phyloP scores from a whole-genome alignment of 2,888 invertebrate species.

The Protodeltote pygarga region DNA sequence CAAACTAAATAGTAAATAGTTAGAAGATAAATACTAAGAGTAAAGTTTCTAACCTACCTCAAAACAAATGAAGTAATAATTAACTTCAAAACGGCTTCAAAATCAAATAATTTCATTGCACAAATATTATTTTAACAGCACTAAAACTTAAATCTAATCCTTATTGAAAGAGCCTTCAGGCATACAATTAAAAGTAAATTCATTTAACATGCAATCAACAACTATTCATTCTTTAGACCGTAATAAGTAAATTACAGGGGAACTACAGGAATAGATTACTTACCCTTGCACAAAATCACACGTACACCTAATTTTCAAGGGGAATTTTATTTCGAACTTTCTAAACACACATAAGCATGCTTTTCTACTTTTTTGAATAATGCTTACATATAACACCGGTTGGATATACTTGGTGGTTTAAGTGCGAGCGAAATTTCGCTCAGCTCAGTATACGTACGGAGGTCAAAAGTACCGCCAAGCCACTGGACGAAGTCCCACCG shows the following conservation, averaged over 20 bases:
- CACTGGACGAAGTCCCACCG: slow-evolving; percentile 59
- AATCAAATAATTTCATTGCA: too few relatives aligned
- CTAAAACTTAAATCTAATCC: slow-evolving; percentile 3
- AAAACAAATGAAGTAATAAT: too few relatives aligned
- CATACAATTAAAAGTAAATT: slow-evolving; percentile 21
- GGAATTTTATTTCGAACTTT: slow-evolving; percentile 58
- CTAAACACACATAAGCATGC: slow-evolving; percentile 82
- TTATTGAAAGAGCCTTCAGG: slow-evolving; percentile 6
- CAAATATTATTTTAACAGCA: too few relatives aligned
- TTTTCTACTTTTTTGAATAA: slow-evolving; percentile 68
- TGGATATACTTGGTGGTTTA: slow-evolving; percentile 61
- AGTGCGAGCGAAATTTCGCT: slow-evolving; percentile 59
- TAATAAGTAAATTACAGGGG: slow-evolving; percentile 45
- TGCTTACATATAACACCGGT: slow-evolving; percentile 83
- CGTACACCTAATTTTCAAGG: slow-evolving; percentile 72
- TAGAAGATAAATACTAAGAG: too few relatives aligned
- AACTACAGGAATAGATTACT: slow-evolving; percentile 74
- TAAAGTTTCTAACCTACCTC: too few relatives aligned
- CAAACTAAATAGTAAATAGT: too few relatives aligned
- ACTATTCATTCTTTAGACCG: slow-evolving; percentile 43
- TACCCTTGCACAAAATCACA: slow-evolving; percentile 71
- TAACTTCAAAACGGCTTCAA: too few relatives aligned
- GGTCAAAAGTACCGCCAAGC: slow-evolving; percentile 61
- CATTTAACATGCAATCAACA: slow-evolving; percentile 55
- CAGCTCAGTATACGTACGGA: slow-evolving; percentile 58